Percentiles rank a stretch among this genome's conserved stretches.
Conservation (phyloP, 2,888 invertebrate genomes). For the Drosophila emarginata region DNA sequence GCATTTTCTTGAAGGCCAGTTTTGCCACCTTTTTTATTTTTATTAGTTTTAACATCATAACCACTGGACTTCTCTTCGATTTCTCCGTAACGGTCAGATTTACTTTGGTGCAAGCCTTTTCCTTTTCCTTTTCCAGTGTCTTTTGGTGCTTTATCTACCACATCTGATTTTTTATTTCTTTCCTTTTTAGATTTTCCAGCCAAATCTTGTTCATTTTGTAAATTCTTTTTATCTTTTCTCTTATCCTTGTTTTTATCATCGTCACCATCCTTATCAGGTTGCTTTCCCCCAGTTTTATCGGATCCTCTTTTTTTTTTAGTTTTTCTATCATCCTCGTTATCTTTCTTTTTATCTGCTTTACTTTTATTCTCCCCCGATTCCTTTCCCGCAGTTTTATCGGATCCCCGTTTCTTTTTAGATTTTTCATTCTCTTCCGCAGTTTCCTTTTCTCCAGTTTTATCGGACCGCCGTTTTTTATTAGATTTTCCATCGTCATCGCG, state of each 20-base stretch:
- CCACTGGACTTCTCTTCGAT: slow-evolving; percentile 16
- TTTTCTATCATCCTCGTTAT: slow-evolving; percentile 11
- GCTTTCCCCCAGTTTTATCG: too few relatives aligned
- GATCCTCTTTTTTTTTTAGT: background rate
- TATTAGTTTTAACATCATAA: slow-evolving; percentile 6
- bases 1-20: background rate
- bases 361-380: slow-evolving; percentile 13
- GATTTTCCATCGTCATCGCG: background rate
- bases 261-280: background rate
- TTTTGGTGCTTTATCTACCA: background rate
- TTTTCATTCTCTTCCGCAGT: background rate
- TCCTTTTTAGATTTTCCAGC: slow-evolving; percentile 1
- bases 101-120: background rate
- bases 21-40: background rate
- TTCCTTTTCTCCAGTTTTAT: background rate
- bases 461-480: background rate
- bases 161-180: background rate
- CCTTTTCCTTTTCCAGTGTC: background rate
- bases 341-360: background rate
- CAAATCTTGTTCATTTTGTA: background rate
- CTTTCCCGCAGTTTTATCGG: background rate
- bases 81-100: background rate
- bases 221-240: background rate
- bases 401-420: background rate
- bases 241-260: background rate